Conservation (phyloP, 2,888 invertebrate species). For the Drosophila suboccidentalis region DNA sequence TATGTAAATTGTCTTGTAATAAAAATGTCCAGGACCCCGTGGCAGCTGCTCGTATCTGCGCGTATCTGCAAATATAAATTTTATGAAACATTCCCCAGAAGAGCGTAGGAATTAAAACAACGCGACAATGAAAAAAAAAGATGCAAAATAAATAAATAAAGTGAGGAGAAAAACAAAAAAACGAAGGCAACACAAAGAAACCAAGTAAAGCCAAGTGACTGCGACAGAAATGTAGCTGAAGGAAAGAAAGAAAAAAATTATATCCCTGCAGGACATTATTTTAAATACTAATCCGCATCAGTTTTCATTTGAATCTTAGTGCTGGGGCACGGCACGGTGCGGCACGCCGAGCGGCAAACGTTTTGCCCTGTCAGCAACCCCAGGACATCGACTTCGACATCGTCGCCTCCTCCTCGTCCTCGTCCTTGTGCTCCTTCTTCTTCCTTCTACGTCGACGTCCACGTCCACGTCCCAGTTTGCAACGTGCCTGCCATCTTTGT, state of each 20-base stretch:
- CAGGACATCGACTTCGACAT: constrained; percentile 53
- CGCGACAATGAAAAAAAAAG: constrained; percentile 54
- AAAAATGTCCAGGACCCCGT: constrained; percentile 68
- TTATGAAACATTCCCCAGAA: constrained; percentile 77
- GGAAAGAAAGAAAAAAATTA: constrained; percentile 72
- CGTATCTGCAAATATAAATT: constrained; percentile 80
- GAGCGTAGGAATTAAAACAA: constrained; percentile 55
- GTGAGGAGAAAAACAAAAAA: constrained; percentile 39
- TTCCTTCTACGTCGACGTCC: constrained; percentile 18
- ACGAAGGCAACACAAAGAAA: constrained; percentile 37
- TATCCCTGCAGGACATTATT: constrained; percentile 85
- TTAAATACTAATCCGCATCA: constrained; percentile 85
- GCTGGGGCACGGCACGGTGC: constrained; percentile 32
- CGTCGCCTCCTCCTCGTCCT: constrained; percentile 20
- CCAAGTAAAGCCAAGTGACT: constrained; percentile 55
- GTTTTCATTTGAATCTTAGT: constrained; percentile 83
- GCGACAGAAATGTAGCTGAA: constrained; percentile 52
- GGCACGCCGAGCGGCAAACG: constrained; percentile 6
- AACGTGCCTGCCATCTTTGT: constrained; percentile 74
- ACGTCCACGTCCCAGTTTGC: constrained; percentile 46
- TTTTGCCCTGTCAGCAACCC: constrained; percentile 56
- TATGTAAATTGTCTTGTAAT: constrained; percentile 84
- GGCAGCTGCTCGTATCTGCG: constrained; percentile 20
- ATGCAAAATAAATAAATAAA: constrained; percentile 72
- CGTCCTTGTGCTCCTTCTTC: constrained; percentile 9